Conservation (phyloP, 2,113 vertebrate species). For the Chroicocephalus ridibundus region DNA sequence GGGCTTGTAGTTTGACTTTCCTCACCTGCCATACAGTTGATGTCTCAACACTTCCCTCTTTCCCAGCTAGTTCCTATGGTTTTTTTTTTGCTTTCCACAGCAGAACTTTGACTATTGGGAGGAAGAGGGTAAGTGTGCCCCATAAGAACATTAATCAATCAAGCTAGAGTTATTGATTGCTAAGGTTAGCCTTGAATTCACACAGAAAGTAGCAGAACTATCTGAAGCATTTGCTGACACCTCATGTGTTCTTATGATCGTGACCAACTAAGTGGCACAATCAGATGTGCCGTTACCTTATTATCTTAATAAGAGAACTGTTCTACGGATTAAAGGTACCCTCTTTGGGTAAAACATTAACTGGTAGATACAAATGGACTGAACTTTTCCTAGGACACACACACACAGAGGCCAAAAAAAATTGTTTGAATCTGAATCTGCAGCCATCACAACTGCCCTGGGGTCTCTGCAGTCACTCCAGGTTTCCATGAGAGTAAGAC, state of each 20-base stretch:
- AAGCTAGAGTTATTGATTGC: neutral
- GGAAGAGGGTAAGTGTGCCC: neutral
- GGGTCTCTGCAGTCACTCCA: neutral
- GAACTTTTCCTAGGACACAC: neutral
- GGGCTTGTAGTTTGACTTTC: neutral
- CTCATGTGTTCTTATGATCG: neutral
- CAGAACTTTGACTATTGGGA: neutral
- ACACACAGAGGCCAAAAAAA: neutral
- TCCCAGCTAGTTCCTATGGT: neutral
- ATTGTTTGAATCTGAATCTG: neutral
- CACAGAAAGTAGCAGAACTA: neutral
- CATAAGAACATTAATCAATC: rapidly evolving
- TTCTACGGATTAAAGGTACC: constrained; percentile 5
- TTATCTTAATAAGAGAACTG: constrained; percentile 59
- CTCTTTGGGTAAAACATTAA: constrained; percentile 54
- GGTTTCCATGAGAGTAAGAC: neutral
- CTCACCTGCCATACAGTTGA: neutral
- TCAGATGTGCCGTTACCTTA: neutral
- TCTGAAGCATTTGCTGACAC: neutral
- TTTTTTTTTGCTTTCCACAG: neutral
- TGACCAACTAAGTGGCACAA: constrained; percentile 15
- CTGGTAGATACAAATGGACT: neutral
- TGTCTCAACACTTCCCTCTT: neutral
- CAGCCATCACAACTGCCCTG: neutral
- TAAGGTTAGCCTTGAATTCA: neutral